These are phyloP conservation scores for Apamea sordens DNA, from an alignment of 2,888 invertebrate genomes.

Conservation along the genomic window DNA sequence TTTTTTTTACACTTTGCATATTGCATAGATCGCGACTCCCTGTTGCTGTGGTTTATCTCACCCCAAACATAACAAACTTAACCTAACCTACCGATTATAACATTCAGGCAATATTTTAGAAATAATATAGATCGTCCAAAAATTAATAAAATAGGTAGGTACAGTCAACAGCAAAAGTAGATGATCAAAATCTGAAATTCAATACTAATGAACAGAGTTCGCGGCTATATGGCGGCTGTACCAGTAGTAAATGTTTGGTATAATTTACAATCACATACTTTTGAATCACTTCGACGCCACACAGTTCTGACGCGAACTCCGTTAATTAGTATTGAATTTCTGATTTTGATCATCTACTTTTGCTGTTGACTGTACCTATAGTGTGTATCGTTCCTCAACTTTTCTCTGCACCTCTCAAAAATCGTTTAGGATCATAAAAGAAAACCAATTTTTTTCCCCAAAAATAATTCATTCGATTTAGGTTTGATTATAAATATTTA, in stretches of 20 bases:
- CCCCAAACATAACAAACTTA: not conserved
- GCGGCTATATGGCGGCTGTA: too few species aligned
- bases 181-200: too few species aligned
- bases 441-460: not conserved
- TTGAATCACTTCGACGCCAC: too few species aligned
- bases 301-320: too few species aligned
- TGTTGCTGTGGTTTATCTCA: not conserved
- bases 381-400: not conserved
- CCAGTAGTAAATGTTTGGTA: too few species aligned
- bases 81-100: not conserved
- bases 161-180: too few species aligned
- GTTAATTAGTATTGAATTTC: too few species aligned
- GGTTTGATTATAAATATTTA: slow-evolving; percentile 14
- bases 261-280: too few species aligned
- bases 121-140: not conserved
- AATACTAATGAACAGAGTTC: too few species aligned
- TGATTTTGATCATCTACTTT: too few species aligned
- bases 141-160: not conserved
- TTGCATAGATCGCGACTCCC: not conserved
- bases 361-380: too few species aligned
- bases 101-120: not conserved
- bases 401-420: not conserved
- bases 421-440: not conserved
- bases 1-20: slow-evolving; percentile 22
- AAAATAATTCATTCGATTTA: not conserved